Conservation (phyloP, 2,888 invertebrate genomes). For the Drosophila borborema region DNA sequence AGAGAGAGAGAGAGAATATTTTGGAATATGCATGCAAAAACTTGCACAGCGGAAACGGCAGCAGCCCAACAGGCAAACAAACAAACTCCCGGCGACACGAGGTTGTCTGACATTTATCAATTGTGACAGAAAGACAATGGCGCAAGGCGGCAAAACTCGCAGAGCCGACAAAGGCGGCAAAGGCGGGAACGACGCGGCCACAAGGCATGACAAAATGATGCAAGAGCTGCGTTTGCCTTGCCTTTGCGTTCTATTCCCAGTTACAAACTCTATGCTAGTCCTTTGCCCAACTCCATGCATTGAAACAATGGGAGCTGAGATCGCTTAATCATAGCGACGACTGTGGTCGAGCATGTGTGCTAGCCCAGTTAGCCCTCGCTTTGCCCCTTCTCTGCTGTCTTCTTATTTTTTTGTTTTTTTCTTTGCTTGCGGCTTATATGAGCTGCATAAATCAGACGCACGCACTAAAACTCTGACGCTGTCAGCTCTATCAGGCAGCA, state of each 20-base stretch:
- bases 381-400: conserved; percentile 1
- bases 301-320: conserved; percentile 81
- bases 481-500: conserved; percentile 47
- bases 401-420: conserved; percentile 1
- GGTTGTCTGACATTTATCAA: conserved; percentile 75
- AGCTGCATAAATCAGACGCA: conserved; percentile 68
- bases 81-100: conserved; percentile 58
- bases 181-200: conserved; percentile 31
- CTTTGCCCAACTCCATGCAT: conserved; percentile 37
- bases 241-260: not conserved
- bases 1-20: not conserved
- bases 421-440: conserved; percentile 35
- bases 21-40: conserved; percentile 54
- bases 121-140: conserved; percentile 75
- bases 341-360: conserved; percentile 69
- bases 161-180: not conserved
- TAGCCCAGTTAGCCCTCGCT: not conserved
- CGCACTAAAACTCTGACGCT: conserved; percentile 61
- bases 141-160: conserved; percentile 6
- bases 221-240: conserved; percentile 32
- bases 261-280: not conserved
- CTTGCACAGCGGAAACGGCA: conserved; percentile 56
- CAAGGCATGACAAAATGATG: conserved; percentile 78
- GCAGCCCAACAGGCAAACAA: conserved; percentile 43
- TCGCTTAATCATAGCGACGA: conserved; percentile 82